These are phyloP conservation scores for Fringilla coelebs DNA, from an alignment of 2,797 vertebrate genomes.

Conservation along the genomic window DNA sequence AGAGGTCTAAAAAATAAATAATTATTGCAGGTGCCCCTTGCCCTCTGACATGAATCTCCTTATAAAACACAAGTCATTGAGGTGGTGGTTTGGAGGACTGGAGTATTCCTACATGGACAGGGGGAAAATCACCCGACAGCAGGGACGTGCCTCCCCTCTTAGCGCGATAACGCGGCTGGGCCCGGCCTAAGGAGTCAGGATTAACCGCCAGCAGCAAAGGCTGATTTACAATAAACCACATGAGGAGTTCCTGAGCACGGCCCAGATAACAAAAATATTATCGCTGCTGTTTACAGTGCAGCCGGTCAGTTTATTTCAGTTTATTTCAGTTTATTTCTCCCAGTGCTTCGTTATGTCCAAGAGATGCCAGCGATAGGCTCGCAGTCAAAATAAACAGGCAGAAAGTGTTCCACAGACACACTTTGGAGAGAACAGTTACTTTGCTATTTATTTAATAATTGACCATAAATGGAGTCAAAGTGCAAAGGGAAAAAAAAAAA, in stretches of 20 bases:
- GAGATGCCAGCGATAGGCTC: conserved; percentile 82
- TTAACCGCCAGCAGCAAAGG: conserved; percentile 76
- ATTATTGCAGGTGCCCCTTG: not conserved
- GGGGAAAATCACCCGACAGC: not conserved
- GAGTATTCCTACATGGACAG: not conserved
- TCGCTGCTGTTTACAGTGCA: conserved; percentile 78
- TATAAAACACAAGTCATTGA: not conserved
- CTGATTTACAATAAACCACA: conserved; percentile 75
- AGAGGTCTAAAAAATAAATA: not conserved
- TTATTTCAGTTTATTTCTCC: conserved; percentile 88
- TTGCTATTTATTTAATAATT: conserved; percentile 87
- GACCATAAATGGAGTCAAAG: conserved; percentile 85
- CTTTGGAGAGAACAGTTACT: conserved; percentile 76
- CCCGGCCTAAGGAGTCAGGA: conserved; percentile 72
- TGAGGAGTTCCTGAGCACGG: conserved; percentile 76
- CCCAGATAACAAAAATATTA: conserved; percentile 89
- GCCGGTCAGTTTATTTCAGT: conserved; percentile 88
- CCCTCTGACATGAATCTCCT: not conserved
- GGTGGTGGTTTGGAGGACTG: not conserved
- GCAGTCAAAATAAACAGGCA: conserved; percentile 85
- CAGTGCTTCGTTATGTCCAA: conserved; percentile 83
- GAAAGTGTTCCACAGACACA: conserved; percentile 71
- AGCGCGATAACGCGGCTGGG: conserved; percentile 33
- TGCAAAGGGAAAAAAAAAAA: conserved; percentile 72
- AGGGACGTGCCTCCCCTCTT: not conserved